Conservation (phyloP, 2,888 invertebrate genomes). For the Miltochrista miniata region DNA sequence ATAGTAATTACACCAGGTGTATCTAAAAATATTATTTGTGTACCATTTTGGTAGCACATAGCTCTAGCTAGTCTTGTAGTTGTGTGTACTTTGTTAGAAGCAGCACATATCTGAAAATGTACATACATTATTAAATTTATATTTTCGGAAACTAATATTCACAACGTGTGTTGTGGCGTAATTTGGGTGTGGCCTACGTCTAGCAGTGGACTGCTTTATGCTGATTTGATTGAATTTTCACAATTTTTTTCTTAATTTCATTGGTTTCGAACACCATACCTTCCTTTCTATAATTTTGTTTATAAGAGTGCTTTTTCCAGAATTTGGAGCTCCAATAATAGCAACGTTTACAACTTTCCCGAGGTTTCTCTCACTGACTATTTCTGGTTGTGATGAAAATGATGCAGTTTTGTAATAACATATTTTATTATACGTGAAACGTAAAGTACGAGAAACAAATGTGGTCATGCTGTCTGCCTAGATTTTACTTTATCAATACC, state of each 20-base stretch:
- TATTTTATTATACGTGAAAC: slow-evolving; percentile 36
- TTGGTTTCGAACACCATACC: neutral
- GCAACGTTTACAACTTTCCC: slow-evolving; percentile 88
- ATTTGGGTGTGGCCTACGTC: no score
- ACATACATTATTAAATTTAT: neutral
- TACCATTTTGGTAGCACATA: slow-evolving; percentile 88
- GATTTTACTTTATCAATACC: neutral
- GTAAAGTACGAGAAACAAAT: slow-evolving; percentile 30
- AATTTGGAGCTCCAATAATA: slow-evolving; percentile 96
- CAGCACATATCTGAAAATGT: slow-evolving; percentile 90
- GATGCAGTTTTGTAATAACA: slow-evolving; percentile 41
- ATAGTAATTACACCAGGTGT: slow-evolving; percentile 94
- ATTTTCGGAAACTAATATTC: neutral
- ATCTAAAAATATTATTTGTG: slow-evolving; percentile 96
- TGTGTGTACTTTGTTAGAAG: slow-evolving; percentile 96
- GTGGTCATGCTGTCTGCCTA: slow-evolving; percentile 31
- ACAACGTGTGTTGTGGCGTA: no score
- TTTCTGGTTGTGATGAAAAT: slow-evolving; percentile 66
- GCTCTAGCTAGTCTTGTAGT: slow-evolving; percentile 90
- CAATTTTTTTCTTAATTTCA: no score
- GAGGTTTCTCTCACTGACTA: slow-evolving; percentile 36
- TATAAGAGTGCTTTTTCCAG: slow-evolving; percentile 97
- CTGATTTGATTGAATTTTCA: no score
- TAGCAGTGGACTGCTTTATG: no score
- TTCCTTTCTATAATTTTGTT: slow-evolving; percentile 93